Evolutionary conservation across 2,797 vertebrate genomes (phyloP).

Genomic region (Acridotheres tristis): DNA sequence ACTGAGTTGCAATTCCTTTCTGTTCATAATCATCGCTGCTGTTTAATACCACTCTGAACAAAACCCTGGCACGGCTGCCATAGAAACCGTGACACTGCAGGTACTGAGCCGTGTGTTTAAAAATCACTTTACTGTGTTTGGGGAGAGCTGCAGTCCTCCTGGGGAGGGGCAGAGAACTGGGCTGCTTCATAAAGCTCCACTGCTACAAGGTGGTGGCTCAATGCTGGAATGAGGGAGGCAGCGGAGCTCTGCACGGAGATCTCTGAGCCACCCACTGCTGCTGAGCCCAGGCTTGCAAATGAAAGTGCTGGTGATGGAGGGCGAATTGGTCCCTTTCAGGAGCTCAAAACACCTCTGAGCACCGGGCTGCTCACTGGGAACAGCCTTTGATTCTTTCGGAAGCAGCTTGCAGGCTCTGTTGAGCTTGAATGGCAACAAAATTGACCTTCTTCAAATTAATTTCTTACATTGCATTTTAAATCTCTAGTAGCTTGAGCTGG

Average conservation of each 20-base stretch:
- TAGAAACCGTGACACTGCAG: conserved; percentile 56
- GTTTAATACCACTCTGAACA: conserved; percentile 35
- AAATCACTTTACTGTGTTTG: neutral
- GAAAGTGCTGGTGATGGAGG: neutral
- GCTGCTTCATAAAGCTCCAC: neutral
- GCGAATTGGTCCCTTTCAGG: neutral
- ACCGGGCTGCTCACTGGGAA: neutral
- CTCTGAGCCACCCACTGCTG: neutral
- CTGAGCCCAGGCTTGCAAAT: neutral
- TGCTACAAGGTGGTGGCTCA: neutral
- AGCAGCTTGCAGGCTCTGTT: neutral
- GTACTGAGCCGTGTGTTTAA: conserved; percentile 13
- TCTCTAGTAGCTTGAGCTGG: neutral
- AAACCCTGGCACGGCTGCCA: conserved; percentile 59
- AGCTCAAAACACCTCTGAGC: neutral
- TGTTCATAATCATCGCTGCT: conserved; percentile 34
- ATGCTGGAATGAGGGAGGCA: neutral
- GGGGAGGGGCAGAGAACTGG: neutral
- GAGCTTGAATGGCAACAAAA: neutral
- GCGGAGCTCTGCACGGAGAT: neutral
- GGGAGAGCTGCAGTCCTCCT: conserved; percentile 3
- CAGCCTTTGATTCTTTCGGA: neutral
- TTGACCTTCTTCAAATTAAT: neutral
- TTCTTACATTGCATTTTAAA: neutral
- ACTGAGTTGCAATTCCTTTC: conserved; percentile 58